Evolutionary conservation across 2,113 vertebrate species (phyloP).

Genomic region (Rhynchomys soricoides): DNA sequence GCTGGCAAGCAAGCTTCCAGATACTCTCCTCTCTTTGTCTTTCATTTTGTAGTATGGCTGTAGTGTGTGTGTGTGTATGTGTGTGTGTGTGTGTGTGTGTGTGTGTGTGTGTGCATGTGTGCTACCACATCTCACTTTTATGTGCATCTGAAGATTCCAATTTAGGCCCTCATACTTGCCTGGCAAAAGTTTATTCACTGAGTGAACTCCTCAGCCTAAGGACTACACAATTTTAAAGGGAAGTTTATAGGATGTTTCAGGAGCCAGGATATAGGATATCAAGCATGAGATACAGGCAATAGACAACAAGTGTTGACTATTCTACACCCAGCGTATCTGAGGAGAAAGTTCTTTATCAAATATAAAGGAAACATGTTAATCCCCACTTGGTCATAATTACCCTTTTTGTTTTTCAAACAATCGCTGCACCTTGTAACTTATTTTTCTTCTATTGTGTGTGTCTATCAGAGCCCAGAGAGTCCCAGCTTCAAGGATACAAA

Average conservation of each 20-base stretch:
- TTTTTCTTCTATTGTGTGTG: background rate
- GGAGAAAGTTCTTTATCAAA: background rate
- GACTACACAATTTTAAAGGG: background rate
- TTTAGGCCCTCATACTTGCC: background rate
- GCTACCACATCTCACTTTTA: background rate
- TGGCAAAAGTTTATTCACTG: background rate
- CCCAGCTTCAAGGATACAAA: background rate
- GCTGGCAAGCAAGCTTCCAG: background rate
- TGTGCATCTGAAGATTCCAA: background rate
- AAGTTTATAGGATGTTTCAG: background rate
- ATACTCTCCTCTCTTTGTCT: background rate
- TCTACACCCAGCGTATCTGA: conserved; percentile 45
- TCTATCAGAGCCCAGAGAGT: background rate
- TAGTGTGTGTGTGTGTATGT: background rate
- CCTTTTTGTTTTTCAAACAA: background rate
- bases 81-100: background rate
- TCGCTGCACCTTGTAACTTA: background rate
- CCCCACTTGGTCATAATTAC: background rate
- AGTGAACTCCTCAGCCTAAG: background rate
- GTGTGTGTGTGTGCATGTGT: background rate
- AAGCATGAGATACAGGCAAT: background rate
- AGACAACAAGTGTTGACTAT: background rate
- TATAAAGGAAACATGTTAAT: background rate
- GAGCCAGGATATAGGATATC: background rate
- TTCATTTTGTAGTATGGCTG: background rate